Evolutionary conservation across 2,888 invertebrate species (phyloP).

Genomic region (Nomada ferruginata): DNA sequence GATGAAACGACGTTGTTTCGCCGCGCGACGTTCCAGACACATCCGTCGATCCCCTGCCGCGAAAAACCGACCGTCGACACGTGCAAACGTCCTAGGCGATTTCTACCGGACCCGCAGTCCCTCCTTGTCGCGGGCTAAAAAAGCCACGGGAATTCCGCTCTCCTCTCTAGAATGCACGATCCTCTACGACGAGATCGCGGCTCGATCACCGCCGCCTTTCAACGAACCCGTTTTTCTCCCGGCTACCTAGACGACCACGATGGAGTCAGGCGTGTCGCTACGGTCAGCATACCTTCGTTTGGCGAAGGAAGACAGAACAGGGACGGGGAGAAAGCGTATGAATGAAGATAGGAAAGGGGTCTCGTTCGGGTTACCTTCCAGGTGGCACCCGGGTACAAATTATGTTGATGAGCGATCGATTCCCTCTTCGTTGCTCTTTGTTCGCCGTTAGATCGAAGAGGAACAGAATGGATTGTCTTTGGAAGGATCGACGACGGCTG

Average conservation of each 20-base stretch:
- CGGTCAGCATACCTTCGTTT: slow-evolving; percentile 36
- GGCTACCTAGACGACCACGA: not conserved
- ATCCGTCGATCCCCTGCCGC: slow-evolving; percentile 10
- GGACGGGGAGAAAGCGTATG: slow-evolving; percentile 44
- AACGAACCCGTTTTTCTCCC: slow-evolving; percentile 54
- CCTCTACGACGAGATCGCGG: slow-evolving; percentile 33
- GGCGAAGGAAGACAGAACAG: slow-evolving; percentile 59
- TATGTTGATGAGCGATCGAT: slow-evolving; percentile 80
- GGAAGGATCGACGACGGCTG: slow-evolving; percentile 2
- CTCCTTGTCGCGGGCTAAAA: not conserved
- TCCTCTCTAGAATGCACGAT: slow-evolving; percentile 15
- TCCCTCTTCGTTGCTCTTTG: slow-evolving; percentile 59
- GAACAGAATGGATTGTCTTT: not conserved
- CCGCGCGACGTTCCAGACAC: not conserved
- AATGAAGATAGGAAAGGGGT: slow-evolving; percentile 49
- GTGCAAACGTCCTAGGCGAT: slow-evolving; percentile 38
- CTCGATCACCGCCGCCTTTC: slow-evolving; percentile 30
- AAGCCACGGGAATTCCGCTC: slow-evolving; percentile 8
- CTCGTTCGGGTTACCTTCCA: slow-evolving; percentile 74
- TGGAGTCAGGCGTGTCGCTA: slow-evolving; percentile 33
- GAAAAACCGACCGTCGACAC: slow-evolving; percentile 29
- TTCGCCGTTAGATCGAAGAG: not conserved
- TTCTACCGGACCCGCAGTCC: slow-evolving; percentile 24
- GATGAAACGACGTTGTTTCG: slow-evolving; percentile 1
- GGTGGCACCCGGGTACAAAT: slow-evolving; percentile 81